Evolutionary conservation across 2,888 invertebrate genomes (phyloP).

Genomic region (Hydriomena furcata): DNA sequence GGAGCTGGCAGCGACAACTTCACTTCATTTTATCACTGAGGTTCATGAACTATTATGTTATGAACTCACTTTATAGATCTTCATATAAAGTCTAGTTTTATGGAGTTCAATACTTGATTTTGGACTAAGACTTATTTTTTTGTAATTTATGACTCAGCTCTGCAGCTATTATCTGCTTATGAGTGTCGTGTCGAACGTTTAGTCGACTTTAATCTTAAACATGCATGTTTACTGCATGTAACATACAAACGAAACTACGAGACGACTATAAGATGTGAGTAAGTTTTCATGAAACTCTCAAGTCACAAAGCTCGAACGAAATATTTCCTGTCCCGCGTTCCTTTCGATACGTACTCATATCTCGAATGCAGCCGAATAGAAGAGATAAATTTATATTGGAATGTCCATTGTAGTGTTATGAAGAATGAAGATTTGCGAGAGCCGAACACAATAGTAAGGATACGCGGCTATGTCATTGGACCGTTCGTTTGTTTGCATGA

Average conservation of each 20-base stretch:
- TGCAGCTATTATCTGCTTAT: too few relatives aligned
- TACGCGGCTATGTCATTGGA: constrained; percentile 15
- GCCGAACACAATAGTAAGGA: constrained; percentile 26
- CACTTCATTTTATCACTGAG: constrained; percentile 16
- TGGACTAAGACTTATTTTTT: too few relatives aligned
- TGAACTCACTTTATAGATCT: too few relatives aligned
- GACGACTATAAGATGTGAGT: not conserved
- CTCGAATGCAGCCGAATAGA: constrained; percentile 39
- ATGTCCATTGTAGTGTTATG: constrained; percentile 46
- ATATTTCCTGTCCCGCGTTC: constrained; percentile 39
- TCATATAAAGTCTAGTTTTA: too few relatives aligned
- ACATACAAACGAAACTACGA: too few relatives aligned
- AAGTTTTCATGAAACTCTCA: not conserved
- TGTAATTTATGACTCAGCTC: too few relatives aligned
- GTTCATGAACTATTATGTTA: constrained; percentile 21
- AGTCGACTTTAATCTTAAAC: too few relatives aligned
- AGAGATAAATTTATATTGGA: constrained; percentile 48
- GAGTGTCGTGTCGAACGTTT: too few relatives aligned
- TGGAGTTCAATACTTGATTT: too few relatives aligned
- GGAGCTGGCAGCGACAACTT: constrained; percentile 11
- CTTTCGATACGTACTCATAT: constrained; percentile 38
- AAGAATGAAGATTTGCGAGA: constrained; percentile 43
- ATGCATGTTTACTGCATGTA: too few relatives aligned
- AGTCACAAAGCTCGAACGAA: constrained; percentile 2
- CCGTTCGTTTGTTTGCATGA: constrained; percentile 12